Base-by-base conservation (phyloP, 2,113 vertebrate genomes). In the Chloropsis hardwickii region DNA sequence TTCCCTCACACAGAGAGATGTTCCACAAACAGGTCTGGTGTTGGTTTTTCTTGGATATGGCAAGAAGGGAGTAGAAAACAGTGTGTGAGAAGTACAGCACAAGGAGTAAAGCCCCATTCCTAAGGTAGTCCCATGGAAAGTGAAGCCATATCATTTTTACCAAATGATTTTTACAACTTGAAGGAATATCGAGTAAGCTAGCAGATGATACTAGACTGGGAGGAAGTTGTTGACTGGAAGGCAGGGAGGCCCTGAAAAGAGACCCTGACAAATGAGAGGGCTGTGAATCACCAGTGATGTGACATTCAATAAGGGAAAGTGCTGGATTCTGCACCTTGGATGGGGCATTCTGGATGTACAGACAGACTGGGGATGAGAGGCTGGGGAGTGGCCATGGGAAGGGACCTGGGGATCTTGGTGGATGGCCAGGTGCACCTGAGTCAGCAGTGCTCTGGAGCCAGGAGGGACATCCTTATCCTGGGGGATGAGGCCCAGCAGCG, bases 321-420 rank as follows among this genome's bases (percentile, higher is more conserved):
- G 39, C 9, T 0, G 1, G 11, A 51, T 47, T 27, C 61, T 67
- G n/a, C 16, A 28, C 9, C 20, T 53, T 29, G 20, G 23, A 28
- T 39, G 33, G 45, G 19, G 5, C 27, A 35, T 12, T 22, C 44
- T 24, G 6, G 25, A n/a, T 14, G 10, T 33, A 21, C 1, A 1
- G 33, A 54, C 47, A 79, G 24, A 3, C n/a, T 35, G 57, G 14
- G 45, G 47, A 35, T 5, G 20, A 79, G 17, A 64, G 20, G 9
- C 48, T 56, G 57, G 25, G 17, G 10, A 61, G n/a, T 17, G 31
- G 40, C 12, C 10, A 5, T 16, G 15, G 40, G 24, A 35, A 62
- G n/a, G 20, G 29, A 20, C 16, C 10, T 1, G 1, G 15, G 18
- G 24, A 7, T 54, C 15, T 56, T 71, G 57, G 20, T n/a, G 24